Percentiles rank a stretch among this genome's conserved stretches.
Evolutionary conservation across 2,113 vertebrate species (phyloP).

Genomic region (Antigone vipio): DNA sequence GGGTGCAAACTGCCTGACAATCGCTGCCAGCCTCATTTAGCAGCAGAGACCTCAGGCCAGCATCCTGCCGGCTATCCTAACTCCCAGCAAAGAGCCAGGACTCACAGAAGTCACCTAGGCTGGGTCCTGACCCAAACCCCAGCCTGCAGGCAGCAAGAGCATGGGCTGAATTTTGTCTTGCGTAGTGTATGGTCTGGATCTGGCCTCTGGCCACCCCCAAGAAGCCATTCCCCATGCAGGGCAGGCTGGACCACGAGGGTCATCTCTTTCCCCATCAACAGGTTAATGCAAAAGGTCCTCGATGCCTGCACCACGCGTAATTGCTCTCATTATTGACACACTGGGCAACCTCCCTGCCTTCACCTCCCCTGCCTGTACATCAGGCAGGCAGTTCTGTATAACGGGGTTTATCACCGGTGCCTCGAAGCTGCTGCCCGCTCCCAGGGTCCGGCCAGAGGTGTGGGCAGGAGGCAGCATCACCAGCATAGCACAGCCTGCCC

Average conservation of each 20-base stretch:
- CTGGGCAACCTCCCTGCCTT: neutral
- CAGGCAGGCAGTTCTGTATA: neutral
- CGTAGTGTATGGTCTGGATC: rapidly evolving
- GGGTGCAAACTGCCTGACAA: neutral
- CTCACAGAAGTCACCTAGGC: neutral
- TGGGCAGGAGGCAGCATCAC: neutral
- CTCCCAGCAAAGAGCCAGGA: neutral
- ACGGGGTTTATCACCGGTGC: rapidly evolving
- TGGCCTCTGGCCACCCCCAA: too few relatives aligned
- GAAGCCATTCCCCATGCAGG: neutral
- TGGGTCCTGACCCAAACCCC: neutral
- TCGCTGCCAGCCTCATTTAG: neutral
- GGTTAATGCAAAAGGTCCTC: neutral
- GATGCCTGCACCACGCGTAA: rapidly evolving
- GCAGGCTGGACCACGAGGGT: neutral
- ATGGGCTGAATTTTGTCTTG: neutral
- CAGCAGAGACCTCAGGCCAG: neutral
- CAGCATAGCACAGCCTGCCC: neutral
- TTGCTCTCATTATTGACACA: rapidly evolving
- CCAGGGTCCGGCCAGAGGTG: neutral
- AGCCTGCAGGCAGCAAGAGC: neutral
- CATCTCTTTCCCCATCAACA: neutral
- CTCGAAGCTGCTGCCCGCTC: neutral
- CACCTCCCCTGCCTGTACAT: neutral
- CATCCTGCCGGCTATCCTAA: neutral